phyloP scores from a whole-genome alignment of 92 coral and sea anemone species.

The Actinostola sp. region DNA sequence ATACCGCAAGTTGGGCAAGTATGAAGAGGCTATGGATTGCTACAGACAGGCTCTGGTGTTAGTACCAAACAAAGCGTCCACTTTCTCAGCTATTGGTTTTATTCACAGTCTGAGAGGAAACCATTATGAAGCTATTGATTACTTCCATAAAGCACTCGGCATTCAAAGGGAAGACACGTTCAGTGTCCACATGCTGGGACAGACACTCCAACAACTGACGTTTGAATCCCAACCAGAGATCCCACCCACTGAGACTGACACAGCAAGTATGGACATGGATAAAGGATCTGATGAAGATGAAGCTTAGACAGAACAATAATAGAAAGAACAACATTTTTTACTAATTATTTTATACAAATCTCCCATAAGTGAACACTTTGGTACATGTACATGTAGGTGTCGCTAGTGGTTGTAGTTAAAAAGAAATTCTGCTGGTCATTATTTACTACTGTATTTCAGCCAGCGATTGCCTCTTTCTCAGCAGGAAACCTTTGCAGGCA shows the following conservation, averaged over 20 bases:
- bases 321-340: background rate
- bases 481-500: no score
- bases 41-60: slow-evolving; percentile 92
- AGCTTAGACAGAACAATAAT: background rate
- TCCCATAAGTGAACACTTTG: no score
- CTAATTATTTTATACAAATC: background rate
- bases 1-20: slow-evolving; percentile 85
- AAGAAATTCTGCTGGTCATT: no score
- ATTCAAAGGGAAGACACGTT: slow-evolving; percentile 95
- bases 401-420: no score
- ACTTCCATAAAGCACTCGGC: slow-evolving; percentile 96
- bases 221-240: slow-evolving; percentile 65
- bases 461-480: no score
- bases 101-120: slow-evolving; percentile 90
- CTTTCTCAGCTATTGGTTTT: slow-evolving; percentile 96
- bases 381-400: no score
- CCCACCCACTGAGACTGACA: slow-evolving; percentile 32
- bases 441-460: no score
- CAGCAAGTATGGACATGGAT: slow-evolving; percentile 81
- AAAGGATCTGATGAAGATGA: slow-evolving; percentile 77
- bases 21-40: slow-evolving; percentile 85
- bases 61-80: slow-evolving; percentile 89
- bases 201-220: slow-evolving; percentile 87
- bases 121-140: slow-evolving; percentile 87
- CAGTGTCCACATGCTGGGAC: slow-evolving; percentile 99